phyloP scores from a whole-genome alignment of 2,888 invertebrate genomes.

The Globia sparganii region DNA sequence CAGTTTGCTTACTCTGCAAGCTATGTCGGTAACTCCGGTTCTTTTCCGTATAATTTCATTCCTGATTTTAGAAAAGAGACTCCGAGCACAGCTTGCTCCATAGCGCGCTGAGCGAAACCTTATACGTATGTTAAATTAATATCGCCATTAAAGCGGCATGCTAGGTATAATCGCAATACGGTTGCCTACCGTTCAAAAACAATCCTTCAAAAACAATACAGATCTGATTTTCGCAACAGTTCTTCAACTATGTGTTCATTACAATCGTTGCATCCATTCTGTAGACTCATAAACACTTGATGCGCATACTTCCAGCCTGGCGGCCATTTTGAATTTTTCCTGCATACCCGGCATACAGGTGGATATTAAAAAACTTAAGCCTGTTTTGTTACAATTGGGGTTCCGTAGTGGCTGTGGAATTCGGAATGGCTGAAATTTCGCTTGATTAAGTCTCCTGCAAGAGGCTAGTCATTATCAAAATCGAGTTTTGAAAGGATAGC shows the following conservation, averaged over 20 bases:
- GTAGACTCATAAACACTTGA: conserved; percentile 35
- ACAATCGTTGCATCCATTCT: conserved; percentile 6
- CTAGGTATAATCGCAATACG: neutral
- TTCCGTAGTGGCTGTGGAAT: conserved; percentile 36
- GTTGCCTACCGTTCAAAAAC: neutral
- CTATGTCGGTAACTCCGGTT: too few species aligned
- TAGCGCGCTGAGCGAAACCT: too few species aligned
- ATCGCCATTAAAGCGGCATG: too few species aligned
- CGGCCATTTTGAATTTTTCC: conserved; percentile 57
- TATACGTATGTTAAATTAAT: too few species aligned
- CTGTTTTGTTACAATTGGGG: conserved; percentile 64
- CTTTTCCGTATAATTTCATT: too few species aligned
- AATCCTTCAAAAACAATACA: conserved; percentile 5
- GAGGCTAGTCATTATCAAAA: too few species aligned
- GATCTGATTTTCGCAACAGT: conserved; percentile 7
- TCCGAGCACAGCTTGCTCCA: too few species aligned
- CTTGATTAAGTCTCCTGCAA: neutral
- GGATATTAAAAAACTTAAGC: conserved; percentile 80
- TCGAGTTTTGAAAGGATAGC: too few species aligned
- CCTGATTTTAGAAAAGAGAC: too few species aligned
- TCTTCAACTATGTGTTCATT: conserved; percentile 43
- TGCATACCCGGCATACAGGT: conserved; percentile 62
- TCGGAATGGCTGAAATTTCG: neutral
- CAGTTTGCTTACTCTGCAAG: too few species aligned
- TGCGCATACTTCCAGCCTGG: conserved; percentile 18